These are phyloP conservation scores for Colletes gigas DNA, from an alignment of 1,140 invertebrate genomes.

Conservation along the genomic window DNA sequence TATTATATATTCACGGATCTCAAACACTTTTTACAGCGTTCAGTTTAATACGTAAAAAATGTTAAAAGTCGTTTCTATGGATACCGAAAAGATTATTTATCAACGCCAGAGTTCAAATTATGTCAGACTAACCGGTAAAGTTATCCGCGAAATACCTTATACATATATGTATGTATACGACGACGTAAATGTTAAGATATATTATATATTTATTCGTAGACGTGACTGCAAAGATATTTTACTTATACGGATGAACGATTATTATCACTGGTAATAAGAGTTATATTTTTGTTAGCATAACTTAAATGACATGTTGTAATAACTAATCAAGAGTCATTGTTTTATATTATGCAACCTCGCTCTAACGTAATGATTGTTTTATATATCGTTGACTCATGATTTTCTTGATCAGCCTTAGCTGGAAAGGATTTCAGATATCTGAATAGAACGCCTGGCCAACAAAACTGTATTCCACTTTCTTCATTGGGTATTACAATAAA, in stretches of 20 bases:
- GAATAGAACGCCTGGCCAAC: slow-evolving; percentile 44
- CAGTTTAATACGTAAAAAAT: neutral
- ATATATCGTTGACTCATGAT: slow-evolving; percentile 42
- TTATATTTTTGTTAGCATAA: slow-evolving; percentile 72
- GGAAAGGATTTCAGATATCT: slow-evolving; percentile 30
- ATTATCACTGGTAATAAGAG: slow-evolving; percentile 62
- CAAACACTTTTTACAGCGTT: slow-evolving; percentile 4
- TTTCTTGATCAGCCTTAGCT: slow-evolving; percentile 23
- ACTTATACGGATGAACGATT: slow-evolving; percentile 65
- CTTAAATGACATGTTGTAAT: slow-evolving; percentile 59
- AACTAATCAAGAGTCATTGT: slow-evolving; percentile 59
- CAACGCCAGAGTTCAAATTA: neutral
- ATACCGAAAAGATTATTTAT: slow-evolving; percentile 3
- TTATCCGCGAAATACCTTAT: slow-evolving; percentile 16
- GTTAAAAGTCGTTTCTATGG: neutral
- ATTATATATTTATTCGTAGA: slow-evolving; percentile 36
- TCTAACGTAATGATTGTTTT: slow-evolving; percentile 59
- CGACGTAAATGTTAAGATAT: slow-evolving; percentile 29
- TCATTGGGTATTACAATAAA: slow-evolving; percentile 62
- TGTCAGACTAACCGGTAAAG: neutral
- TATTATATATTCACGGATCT: slow-evolving; percentile 2
- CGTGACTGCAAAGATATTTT: slow-evolving; percentile 70
- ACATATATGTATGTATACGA: slow-evolving; percentile 21
- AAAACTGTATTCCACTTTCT: slow-evolving; percentile 60
- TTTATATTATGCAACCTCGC: slow-evolving; percentile 65